These are phyloP conservation scores for Seira ritae DNA, from an alignment of 2,888 invertebrate species.

Conservation along the genomic window DNA sequence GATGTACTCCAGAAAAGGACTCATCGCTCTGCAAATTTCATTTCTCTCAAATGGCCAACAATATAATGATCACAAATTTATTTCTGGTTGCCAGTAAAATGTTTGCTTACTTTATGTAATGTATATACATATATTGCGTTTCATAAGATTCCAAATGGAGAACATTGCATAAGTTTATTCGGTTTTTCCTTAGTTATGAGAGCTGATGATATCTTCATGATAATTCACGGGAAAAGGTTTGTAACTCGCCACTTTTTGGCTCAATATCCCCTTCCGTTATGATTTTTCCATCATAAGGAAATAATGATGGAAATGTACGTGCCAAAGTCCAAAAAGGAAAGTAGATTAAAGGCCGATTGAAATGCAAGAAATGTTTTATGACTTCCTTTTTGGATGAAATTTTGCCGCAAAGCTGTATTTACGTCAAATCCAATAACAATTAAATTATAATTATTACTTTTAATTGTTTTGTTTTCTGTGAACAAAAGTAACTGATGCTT, in stretches of 20 bases:
- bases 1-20: too few species aligned
- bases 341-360: conserved; percentile 20
- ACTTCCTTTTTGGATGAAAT: conserved; percentile 22
- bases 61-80: too few species aligned
- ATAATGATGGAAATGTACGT: not conserved
- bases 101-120: too few species aligned
- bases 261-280: not conserved
- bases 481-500: conserved; percentile 32
- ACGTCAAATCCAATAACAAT: conserved; percentile 31
- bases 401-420: not conserved
- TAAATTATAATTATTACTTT: conserved; percentile 41
- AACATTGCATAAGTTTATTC: too few species aligned
- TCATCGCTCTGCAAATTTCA: too few species aligned
- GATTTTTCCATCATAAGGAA: not conserved
- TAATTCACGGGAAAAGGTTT: not conserved
- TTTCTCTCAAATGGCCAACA: too few species aligned
- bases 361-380: conserved; percentile 38
- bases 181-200: too few species aligned
- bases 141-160: too few species aligned
- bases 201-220: not conserved
- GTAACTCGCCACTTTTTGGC: not conserved
- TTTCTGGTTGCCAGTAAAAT: too few species aligned
- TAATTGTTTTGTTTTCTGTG: conserved; percentile 19
- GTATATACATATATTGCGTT: too few species aligned
- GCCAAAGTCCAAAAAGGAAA: not conserved